These are phyloP conservation scores for Coenonympha glycerion DNA, from an alignment of 2,888 invertebrate species.

Conservation along the genomic window DNA sequence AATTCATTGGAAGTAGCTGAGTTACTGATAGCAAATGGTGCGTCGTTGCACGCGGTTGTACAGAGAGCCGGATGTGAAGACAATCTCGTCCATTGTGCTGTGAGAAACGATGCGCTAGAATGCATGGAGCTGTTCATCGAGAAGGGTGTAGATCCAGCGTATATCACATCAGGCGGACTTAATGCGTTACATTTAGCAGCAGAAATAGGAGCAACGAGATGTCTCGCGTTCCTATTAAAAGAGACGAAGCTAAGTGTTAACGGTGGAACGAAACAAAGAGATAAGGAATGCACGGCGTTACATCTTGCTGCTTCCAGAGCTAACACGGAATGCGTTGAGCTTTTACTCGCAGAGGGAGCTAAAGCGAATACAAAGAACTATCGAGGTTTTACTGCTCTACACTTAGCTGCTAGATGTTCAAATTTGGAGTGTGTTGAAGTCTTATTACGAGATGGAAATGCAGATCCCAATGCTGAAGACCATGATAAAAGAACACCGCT, in stretches of 20 bases:
- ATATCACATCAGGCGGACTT: constrained; percentile 82
- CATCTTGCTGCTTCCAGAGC: constrained; percentile 93
- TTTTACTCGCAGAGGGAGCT: constrained; percentile 85
- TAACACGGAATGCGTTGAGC: constrained; percentile 85
- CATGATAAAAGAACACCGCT: constrained; percentile 86
- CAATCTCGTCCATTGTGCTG: constrained; percentile 88
- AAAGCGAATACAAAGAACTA: constrained; percentile 84
- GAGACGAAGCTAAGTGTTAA: constrained; percentile 83
- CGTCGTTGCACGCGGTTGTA: constrained; percentile 81
- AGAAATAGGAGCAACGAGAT: constrained; percentile 83
- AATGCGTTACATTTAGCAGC: constrained; percentile 88
- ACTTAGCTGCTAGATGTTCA: constrained; percentile 87
- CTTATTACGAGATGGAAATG: constrained; percentile 82
- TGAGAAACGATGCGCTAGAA: constrained; percentile 85
- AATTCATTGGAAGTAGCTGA: constrained; percentile 87
- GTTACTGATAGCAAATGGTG: constrained; percentile 82
- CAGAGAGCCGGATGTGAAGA: constrained; percentile 82
- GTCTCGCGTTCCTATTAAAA: constrained; percentile 83
- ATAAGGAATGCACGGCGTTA: constrained; percentile 85
- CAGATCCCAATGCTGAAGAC: constrained; percentile 87
- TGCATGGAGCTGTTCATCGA: constrained; percentile 85
- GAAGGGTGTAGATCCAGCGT: constrained; percentile 84
- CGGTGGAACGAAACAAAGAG: constrained; percentile 80
- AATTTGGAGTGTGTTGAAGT: constrained; percentile 87
- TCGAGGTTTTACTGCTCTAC: constrained; percentile 89